These are phyloP conservation scores for Ramphastos sulfuratus DNA, from an alignment of 2,113 vertebrate genomes.

Conservation along the genomic window DNA sequence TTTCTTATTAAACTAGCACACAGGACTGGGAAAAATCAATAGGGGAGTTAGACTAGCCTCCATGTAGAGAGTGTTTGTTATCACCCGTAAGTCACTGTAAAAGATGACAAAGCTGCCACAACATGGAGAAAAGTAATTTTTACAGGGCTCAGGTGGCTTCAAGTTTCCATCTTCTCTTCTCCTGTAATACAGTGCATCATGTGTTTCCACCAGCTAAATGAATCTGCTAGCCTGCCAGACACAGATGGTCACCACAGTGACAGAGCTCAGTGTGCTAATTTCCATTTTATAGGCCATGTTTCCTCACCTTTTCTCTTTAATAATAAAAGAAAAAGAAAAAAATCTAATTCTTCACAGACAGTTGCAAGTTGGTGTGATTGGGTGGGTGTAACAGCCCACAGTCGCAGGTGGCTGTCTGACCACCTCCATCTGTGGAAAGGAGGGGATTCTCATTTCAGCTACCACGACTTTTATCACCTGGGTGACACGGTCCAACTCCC, in stretches of 20 bases:
- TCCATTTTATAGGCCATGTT: neutral
- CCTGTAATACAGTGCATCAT: neutral
- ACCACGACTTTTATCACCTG: neutral
- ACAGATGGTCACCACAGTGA: conserved; percentile 17
- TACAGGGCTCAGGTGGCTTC: conserved; percentile 23
- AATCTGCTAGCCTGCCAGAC: conserved; percentile 1
- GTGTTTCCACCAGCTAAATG: conserved; percentile 22
- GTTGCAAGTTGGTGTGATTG: neutral
- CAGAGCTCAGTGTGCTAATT: neutral
- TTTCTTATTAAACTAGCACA: conserved; percentile 76
- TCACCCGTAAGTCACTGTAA: conserved; percentile 10
- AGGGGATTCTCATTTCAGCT: neutral
- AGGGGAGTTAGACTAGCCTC: conserved; percentile 12
- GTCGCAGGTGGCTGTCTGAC: neutral
- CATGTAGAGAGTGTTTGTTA: conserved; percentile 19
- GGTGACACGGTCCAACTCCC: neutral
- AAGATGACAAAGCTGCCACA: conserved; percentile 68
- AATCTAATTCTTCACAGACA: neutral
- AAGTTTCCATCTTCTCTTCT: conserved; percentile 11
- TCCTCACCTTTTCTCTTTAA: neutral
- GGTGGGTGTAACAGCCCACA: neutral
- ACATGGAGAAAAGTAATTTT: conserved; percentile 59
- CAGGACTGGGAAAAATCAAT: conserved; percentile 65
- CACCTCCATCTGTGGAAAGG: neutral
- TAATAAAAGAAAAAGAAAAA: neutral